Base-by-base conservation (phyloP, 2,113 vertebrate species). In the Cavia porcellus region DNA sequence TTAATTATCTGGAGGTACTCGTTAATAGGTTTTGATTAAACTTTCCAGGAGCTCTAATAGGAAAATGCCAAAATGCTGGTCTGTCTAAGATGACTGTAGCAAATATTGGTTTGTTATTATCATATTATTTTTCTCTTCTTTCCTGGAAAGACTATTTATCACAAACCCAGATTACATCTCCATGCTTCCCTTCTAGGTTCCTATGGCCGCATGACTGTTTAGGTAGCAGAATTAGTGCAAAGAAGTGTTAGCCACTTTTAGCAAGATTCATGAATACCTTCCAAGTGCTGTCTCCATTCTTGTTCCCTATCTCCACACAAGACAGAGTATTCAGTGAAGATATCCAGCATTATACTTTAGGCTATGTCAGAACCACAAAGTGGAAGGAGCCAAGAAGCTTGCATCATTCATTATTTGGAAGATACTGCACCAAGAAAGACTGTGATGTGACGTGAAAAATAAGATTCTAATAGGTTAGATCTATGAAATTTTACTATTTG, bases 21-120 rank as follows among this genome's bases (percentile, higher is more conserved):
- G 7, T 85, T 94, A 94, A 96, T 57, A 89, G 70, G 35, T 85
- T 97, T 96, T 97, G 88, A 97, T 87, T 88, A 92, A 95, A 96
- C 52, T 82, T 94, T 96, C 38, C 42, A 88, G 50, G 72, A 47
- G 35, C 38, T 47, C 55, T 85, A 84, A 28, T 28, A 90, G 42
- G 50, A 95, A 93, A 25, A 4, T 38, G 77, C 85, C 24, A 55
- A 90, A 77, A 32, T 28, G n/a, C 28, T 90, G 70, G 32, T 88
- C 32, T 77, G 19, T 50, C 70, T 68, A 57, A 84, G 2, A 42
- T 55, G 8, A 35, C 32, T 62, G 14, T 45, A 57, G 20, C 14
- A 80, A 85, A 85, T 38, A 64, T 4, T 42, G 32, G 5, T n/a
- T 72, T 70, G 57, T 32, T 68, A 74, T 94, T 95, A 86, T 64